phyloP scores from a whole-genome alignment of 2,797 vertebrate species.

The Anguilla marmorata region DNA sequence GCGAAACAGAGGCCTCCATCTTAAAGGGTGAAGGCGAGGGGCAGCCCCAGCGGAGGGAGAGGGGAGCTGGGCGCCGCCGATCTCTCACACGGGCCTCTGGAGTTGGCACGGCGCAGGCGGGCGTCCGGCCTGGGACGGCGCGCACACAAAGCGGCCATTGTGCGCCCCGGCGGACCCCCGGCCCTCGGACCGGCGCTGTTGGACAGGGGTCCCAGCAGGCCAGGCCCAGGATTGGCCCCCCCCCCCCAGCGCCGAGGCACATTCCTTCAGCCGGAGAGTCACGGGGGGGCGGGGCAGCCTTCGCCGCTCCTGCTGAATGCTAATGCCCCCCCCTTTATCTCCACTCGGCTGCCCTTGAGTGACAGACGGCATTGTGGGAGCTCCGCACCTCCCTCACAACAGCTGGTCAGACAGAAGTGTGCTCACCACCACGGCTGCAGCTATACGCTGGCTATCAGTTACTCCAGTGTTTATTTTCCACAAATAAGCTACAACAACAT shows the following conservation, averaged over 20 bases:
- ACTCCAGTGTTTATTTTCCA: background rate
- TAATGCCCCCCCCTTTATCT: background rate
- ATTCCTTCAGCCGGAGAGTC: slow-evolving; percentile 42
- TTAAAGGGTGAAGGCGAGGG: background rate
- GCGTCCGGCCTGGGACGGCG: slow-evolving; percentile 59
- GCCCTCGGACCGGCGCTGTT: slow-evolving; percentile 61
- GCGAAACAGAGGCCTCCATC: background rate
- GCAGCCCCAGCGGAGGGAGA: background rate
- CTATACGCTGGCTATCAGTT: background rate
- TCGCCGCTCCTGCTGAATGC: background rate
- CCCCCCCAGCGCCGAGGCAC: slow-evolving; percentile 45
- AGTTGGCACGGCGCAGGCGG: slow-evolving; percentile 63
- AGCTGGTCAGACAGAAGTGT: background rate
- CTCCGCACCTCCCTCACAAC: background rate
- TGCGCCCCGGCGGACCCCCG: slow-evolving; percentile 51
- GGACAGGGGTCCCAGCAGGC: slow-evolving; percentile 51
- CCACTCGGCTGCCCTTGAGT: background rate
- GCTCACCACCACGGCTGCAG: background rate
- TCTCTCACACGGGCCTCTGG: slow-evolving; percentile 61
- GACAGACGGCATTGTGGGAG: background rate
- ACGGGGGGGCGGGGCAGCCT: slow-evolving; percentile 24
- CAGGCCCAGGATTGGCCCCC: slow-evolving; percentile 35
- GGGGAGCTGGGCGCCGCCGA: background rate
- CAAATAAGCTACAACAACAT: background rate
- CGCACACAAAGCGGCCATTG: slow-evolving; percentile 72